phyloP scores from a whole-genome alignment of 1,140 invertebrate species.

The Neocloeon triangulifer region DNA sequence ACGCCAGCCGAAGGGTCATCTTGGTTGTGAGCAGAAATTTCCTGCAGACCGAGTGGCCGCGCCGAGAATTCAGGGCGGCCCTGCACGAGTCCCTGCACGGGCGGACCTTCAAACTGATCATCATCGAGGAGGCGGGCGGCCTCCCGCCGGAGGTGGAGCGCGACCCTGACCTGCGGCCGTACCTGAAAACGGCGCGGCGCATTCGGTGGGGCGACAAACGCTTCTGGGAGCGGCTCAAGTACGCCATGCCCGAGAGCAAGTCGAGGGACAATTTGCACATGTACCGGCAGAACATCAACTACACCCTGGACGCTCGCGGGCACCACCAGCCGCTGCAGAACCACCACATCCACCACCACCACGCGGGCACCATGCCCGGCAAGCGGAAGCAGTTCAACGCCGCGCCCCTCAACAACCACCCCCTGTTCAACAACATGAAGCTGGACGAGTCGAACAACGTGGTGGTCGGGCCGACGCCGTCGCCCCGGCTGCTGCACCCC shows the following conservation, averaged over 20 bases:
- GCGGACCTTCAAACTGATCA: conserved; percentile 57
- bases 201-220: conserved; percentile 72
- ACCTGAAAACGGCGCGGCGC: conserved; percentile 49
- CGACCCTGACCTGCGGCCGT: conserved; percentile 68
- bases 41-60: conserved; percentile 65
- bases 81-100: conserved; percentile 68
- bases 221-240: conserved; percentile 79
- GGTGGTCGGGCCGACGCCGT: conserved; percentile 22
- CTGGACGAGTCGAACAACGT: conserved; percentile 12
- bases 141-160: conserved; percentile 54
- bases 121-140: conserved; percentile 62
- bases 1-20: conserved; percentile 57
- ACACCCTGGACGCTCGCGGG: conserved; percentile 38
- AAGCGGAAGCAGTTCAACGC: conserved; percentile 13
- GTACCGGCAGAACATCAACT: conserved; percentile 52
- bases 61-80: conserved; percentile 60
- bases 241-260: conserved; percentile 57
- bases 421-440: conserved; percentile 21
- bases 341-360: conserved; percentile 18
- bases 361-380: conserved; percentile 14
- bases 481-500: conserved; percentile 29
- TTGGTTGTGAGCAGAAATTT: conserved; percentile 63
- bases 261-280: conserved; percentile 28
- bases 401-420: conserved; percentile 16
- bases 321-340: conserved; percentile 20